Conservation (phyloP, 2,888 invertebrate species). For the Tiphia femorata region DNA sequence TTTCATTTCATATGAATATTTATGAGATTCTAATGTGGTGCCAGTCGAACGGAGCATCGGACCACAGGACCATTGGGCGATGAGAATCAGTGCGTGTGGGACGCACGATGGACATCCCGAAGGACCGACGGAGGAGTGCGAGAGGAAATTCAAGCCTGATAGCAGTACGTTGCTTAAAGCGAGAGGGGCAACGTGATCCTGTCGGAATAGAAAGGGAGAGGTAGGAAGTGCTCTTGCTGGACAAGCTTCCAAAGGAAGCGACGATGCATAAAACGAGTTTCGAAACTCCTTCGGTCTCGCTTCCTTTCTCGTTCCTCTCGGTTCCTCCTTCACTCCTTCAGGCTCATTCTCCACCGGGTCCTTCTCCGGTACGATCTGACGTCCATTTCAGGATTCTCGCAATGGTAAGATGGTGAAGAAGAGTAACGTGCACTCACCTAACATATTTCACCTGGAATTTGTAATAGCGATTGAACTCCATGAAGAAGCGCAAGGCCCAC, state of each 20-base stretch:
- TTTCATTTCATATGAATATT: too few relatives aligned
- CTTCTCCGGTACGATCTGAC: too few relatives aligned
- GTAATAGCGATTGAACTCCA: conserved; percentile 95
- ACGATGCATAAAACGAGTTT: conserved; percentile 56
- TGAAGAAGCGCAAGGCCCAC: conserved; percentile 95
- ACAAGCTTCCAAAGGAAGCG: conserved; percentile 33
- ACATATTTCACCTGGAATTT: conserved; percentile 90
- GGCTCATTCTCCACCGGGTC: too few relatives aligned
- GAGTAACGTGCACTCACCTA: conserved; percentile 76
- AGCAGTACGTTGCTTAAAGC: conserved; percentile 19
- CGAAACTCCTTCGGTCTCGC: conserved; percentile 37
- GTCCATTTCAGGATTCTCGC: too few relatives aligned
- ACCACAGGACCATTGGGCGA: too few relatives aligned
- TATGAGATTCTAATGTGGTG: too few relatives aligned
- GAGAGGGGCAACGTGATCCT: too few relatives aligned
- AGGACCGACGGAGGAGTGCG: too few relatives aligned
- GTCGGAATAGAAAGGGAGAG: conserved; percentile 11
- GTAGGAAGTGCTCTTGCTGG: conserved; percentile 18
- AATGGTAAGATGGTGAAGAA: too few relatives aligned
- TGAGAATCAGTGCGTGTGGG: too few relatives aligned
- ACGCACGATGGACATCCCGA: too few relatives aligned
- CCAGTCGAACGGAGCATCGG: too few relatives aligned
- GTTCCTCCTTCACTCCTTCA: not conserved
- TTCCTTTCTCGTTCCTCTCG: not conserved
- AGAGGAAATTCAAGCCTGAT: conserved; percentile 18